Conservation (phyloP, 2,888 invertebrate species). For the Nudaria mundana region DNA sequence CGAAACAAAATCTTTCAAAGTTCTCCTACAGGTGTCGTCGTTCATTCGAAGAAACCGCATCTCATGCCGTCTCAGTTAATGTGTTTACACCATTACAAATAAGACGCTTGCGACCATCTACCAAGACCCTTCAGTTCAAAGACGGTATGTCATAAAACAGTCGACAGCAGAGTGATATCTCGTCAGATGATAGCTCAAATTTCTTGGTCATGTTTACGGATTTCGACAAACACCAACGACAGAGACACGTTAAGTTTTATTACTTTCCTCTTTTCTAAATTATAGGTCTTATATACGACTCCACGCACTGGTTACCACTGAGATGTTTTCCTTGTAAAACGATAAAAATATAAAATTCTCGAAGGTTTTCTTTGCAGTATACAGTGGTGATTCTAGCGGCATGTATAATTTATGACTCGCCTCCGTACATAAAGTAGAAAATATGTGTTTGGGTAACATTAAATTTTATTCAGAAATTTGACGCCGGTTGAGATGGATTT, state of each 20-base stretch:
- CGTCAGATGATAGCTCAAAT: slow-evolving; percentile 37
- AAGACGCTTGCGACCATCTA: slow-evolving; percentile 48
- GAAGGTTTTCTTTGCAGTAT: slow-evolving; percentile 37
- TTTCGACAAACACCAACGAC: slow-evolving; percentile 68
- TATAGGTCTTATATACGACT: slow-evolving; percentile 63
- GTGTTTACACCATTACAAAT: slow-evolving; percentile 71
- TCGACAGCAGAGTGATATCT: slow-evolving; percentile 7
- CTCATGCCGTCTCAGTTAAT: slow-evolving; percentile 56
- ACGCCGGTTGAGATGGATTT: slow-evolving; percentile 11
- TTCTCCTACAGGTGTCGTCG: slow-evolving; percentile 57
- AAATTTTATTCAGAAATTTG: slow-evolving; percentile 12
- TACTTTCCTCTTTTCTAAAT: slow-evolving; percentile 71
- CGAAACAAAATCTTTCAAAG: slow-evolving; percentile 27
- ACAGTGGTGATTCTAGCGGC: slow-evolving; percentile 33
- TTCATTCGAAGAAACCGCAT: slow-evolving; percentile 53
- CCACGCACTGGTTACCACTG: slow-evolving; percentile 37
- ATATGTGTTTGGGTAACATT: slow-evolving; percentile 17
- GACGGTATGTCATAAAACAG: slow-evolving; percentile 8
- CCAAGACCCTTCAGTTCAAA: slow-evolving; percentile 36
- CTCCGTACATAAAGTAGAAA: slow-evolving; percentile 12
- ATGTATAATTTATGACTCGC: slow-evolving; percentile 36
- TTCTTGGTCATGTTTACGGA: slow-evolving; percentile 55
- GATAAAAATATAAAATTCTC: slow-evolving; percentile 57
- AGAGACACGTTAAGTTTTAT: slow-evolving; percentile 74
- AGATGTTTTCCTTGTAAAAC: slow-evolving; percentile 54